phyloP scores from a whole-genome alignment of 1,140 invertebrate genomes.

The Pygmarrhopalites habei region DNA sequence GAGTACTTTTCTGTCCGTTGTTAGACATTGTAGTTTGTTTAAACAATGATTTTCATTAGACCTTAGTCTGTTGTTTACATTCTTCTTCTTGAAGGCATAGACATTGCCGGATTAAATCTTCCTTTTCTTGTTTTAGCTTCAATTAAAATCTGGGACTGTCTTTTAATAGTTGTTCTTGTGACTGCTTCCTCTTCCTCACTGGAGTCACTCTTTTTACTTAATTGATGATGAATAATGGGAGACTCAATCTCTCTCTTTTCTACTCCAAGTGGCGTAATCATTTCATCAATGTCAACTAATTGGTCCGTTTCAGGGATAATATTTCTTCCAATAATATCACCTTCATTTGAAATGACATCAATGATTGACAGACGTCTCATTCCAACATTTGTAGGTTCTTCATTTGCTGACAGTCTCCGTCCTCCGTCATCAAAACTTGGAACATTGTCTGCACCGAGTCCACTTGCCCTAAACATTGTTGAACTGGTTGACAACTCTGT shows the following conservation, averaged over 20 bases:
- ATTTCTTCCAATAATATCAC: constrained; percentile 10
- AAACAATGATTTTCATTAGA: too few relatives aligned
- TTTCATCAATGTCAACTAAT: background rate
- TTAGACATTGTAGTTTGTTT: too few relatives aligned
- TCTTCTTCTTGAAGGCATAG: constrained; percentile 6
- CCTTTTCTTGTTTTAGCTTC: constrained; percentile 65
- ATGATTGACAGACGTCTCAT: constrained; percentile 1
- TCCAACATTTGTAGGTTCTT: background rate
- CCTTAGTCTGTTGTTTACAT: too few relatives aligned
- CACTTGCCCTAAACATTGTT: background rate
- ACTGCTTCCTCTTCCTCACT: constrained; percentile 73
- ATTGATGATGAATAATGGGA: background rate
- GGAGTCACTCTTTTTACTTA: constrained; percentile 25
- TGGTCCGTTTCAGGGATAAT: background rate
- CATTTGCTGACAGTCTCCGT: background rate
- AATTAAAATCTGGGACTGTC: constrained; percentile 71
- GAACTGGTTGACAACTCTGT: constrained; percentile 5
- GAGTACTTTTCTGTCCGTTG: too few relatives aligned
- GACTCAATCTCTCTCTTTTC: constrained; percentile 11
- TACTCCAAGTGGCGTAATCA: background rate
- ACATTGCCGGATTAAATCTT: constrained; percentile 22
- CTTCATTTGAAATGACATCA: constrained; percentile 14
- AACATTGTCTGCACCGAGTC: background rate
- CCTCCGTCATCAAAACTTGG: background rate
- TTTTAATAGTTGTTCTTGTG: constrained; percentile 65